Conservation (phyloP, 2,888 invertebrate genomes). For the Eilema sororculum region DNA sequence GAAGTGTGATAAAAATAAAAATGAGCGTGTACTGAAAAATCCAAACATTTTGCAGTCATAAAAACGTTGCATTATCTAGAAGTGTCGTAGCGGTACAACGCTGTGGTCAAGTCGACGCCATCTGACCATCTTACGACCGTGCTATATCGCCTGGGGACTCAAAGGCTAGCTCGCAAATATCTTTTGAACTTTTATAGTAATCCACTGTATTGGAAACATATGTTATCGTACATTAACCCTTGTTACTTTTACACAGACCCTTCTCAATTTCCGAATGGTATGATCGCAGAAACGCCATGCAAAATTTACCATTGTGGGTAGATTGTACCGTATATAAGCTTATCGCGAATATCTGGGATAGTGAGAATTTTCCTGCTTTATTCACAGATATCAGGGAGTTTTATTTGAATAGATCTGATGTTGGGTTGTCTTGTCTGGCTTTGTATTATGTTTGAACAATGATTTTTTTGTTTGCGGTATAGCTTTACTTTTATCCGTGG, state of each 20-base stretch:
- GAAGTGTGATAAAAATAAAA: neutral
- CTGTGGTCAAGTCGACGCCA: conserved; percentile 21
- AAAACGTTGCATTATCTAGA: conserved; percentile 30
- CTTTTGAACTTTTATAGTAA: conserved; percentile 65
- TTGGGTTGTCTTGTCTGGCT: conserved; percentile 24
- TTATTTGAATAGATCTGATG: conserved; percentile 47
- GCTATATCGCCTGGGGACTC: conserved; percentile 30
- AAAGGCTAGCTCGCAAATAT: conserved; percentile 35
- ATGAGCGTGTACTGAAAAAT: neutral
- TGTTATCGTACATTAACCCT: conserved; percentile 75
- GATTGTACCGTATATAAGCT: conserved; percentile 28
- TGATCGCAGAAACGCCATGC: conserved; percentile 66
- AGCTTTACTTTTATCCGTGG: conserved; percentile 9
- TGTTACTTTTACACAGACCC: conserved; percentile 78
- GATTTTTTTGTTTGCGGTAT: conserved; percentile 15
- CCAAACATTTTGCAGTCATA: neutral
- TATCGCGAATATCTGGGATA: conserved; percentile 45
- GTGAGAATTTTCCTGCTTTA: conserved; percentile 41
- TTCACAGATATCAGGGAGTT: conserved; percentile 41
- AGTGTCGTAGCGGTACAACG: conserved; percentile 15
- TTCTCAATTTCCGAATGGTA: conserved; percentile 71
- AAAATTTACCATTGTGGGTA: conserved; percentile 54
- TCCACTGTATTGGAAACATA: conserved; percentile 70
- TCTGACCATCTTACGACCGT: conserved; percentile 37
- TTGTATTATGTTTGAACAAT: conserved; percentile 31